These are phyloP conservation scores for Gymnobelideus leadbeateri DNA, from an alignment of 2,113 vertebrate genomes.

Conservation along the genomic window DNA sequence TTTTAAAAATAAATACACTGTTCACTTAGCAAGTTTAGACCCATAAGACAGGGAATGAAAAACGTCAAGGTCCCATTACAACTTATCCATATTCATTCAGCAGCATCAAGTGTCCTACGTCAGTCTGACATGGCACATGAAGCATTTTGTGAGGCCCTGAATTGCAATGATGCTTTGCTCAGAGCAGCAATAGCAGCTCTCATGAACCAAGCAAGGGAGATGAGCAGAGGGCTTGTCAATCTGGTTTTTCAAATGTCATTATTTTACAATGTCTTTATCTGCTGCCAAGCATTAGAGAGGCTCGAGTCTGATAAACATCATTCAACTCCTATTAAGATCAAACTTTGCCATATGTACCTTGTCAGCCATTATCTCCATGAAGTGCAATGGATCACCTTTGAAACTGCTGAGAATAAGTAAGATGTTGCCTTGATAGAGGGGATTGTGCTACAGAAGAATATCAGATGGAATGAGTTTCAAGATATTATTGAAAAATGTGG, in stretches of 20 bases:
- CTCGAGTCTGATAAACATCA: conserved; percentile 64
- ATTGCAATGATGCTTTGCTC: conserved; percentile 65
- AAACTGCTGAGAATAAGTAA: conserved; percentile 63
- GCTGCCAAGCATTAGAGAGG: conserved; percentile 54
- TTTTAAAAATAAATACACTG: neutral
- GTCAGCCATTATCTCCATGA: conserved; percentile 63
- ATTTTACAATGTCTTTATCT: conserved; percentile 70
- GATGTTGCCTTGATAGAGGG: conserved; percentile 62
- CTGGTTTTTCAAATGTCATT: conserved; percentile 62
- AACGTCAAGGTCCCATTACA: conserved; percentile 7
- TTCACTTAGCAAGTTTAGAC: conserved; percentile 46
- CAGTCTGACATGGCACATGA: conserved; percentile 48
- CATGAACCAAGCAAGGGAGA: conserved; percentile 61
- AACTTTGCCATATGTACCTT: conserved; percentile 67
- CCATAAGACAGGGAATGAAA: conserved; percentile 47
- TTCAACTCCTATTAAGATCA: conserved; percentile 77
- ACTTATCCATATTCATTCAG: conserved; percentile 48
- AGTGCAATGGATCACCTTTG: conserved; percentile 68
- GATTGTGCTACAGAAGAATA: conserved; percentile 56
- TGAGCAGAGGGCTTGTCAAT: conserved; percentile 65
- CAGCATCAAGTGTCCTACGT: conserved; percentile 46
- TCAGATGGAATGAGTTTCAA: conserved; percentile 41
- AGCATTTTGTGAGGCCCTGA: conserved; percentile 57
- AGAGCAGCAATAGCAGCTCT: conserved; percentile 50
- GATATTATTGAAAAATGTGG: conserved; percentile 67